Conservation (phyloP, 92 coral and sea anemone genomes). For the Epizoanthus stellaris region DNA sequence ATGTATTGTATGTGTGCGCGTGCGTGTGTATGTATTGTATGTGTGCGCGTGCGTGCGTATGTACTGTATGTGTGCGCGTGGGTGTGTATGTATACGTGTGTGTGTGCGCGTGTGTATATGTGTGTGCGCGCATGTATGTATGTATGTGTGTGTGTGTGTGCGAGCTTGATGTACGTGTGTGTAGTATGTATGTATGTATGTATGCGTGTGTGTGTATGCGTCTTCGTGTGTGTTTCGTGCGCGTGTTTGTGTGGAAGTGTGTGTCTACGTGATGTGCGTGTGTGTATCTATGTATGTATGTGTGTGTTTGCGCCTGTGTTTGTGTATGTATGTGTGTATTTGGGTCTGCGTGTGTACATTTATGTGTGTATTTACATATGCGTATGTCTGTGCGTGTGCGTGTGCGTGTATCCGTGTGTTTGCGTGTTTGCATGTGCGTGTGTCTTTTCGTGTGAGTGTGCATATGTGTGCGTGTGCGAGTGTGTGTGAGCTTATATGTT, state of each 20-base stretch:
- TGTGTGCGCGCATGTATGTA: neutral
- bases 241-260: too few relatives aligned
- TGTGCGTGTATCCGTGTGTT: neutral
- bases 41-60: too few relatives aligned
- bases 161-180: too few relatives aligned
- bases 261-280: neutral
- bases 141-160: neutral
- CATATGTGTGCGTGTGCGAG: neutral
- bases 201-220: too few relatives aligned
- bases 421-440: neutral
- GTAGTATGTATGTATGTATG: too few relatives aligned
- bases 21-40: too few relatives aligned
- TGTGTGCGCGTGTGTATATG: neutral
- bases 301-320: neutral
- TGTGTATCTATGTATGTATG: neutral
- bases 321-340: neutral
- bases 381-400: neutral
- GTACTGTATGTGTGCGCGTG: too few relatives aligned
- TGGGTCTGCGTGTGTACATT: neutral
- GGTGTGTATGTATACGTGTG: neutral
- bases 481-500: too few relatives aligned
- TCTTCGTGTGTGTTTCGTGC: too few relatives aligned
- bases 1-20: too few relatives aligned
- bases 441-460: too few relatives aligned
- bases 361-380: neutral